Evolutionary conservation across 2,113 vertebrate species (phyloP).

Genomic region (Pelodiscus sinensis): DNA sequence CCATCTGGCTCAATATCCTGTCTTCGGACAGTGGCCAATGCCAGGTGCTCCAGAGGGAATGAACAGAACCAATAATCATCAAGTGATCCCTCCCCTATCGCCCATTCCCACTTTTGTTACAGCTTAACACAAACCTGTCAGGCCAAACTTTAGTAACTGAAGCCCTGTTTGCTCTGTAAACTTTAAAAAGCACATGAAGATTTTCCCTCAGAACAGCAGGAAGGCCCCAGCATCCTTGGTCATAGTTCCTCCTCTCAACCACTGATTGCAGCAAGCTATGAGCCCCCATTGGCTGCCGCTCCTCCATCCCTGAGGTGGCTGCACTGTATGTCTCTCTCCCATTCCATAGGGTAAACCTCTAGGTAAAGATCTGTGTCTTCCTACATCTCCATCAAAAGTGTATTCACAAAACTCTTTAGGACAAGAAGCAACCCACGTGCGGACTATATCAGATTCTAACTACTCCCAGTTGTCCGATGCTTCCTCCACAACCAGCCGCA

Average conservation of each 20-base stretch:
- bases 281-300: neutral
- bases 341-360: constrained; percentile 34
- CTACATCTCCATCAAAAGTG: constrained; percentile 50
- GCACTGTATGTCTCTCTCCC: constrained; percentile 48
- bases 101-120: neutral
- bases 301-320: constrained; percentile 18
- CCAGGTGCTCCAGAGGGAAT: no score
- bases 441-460: constrained; percentile 43
- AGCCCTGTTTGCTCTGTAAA: neutral
- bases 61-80: no score
- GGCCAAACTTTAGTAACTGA: neutral
- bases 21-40: no score
- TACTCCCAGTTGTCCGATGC: neutral
- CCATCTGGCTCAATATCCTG: no score
- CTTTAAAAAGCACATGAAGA: neutral
- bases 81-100: no score
- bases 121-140: neutral
- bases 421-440: constrained; percentile 50
- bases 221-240: neutral
- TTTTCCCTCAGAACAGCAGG: neutral
- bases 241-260: neutral
- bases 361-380: constrained; percentile 25
- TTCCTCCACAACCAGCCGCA: neutral
- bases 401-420: constrained; percentile 65
- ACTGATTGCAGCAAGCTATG: neutral